Evolutionary conservation across 2,797 vertebrate species (phyloP).

Genomic region (Acanthornis magna): DNA sequence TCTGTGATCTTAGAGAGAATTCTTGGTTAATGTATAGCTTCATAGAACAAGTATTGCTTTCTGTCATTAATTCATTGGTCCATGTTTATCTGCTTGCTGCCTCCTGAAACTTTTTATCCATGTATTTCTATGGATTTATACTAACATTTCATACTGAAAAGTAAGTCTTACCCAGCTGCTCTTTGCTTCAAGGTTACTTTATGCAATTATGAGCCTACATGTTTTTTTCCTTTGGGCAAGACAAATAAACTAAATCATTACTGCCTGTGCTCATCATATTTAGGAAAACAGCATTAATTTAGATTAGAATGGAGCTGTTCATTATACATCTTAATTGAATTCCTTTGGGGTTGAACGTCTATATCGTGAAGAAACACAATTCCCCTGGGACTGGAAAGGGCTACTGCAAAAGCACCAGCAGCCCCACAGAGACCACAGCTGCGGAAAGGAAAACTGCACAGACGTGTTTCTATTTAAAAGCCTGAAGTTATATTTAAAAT

Average conservation of each 20-base stretch:
- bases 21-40: not conserved
- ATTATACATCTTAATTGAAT: slow-evolving; percentile 6
- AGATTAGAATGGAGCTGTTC: not conserved
- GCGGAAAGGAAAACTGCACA: slow-evolving; percentile 51
- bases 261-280: not conserved
- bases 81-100: not conserved
- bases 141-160: slow-evolving; percentile 35
- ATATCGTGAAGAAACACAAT: not conserved
- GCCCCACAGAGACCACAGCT: slow-evolving; percentile 48
- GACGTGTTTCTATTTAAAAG: slow-evolving; percentile 54
- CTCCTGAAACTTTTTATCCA: slow-evolving; percentile 34
- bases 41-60: not conserved
- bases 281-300: slow-evolving; percentile 33
- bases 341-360: not conserved
- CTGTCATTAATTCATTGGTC: not conserved
- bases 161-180: not conserved
- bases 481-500: slow-evolving; percentile 70
- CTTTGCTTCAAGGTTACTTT: slow-evolving; percentile 30
- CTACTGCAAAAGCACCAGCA: slow-evolving; percentile 49
- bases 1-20: not conserved
- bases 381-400: not conserved
- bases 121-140: slow-evolving; percentile 22
- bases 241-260: slow-evolving; percentile 20
- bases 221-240: slow-evolving; percentile 14
- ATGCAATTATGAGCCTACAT: slow-evolving; percentile 15